These are phyloP conservation scores for Calliscelio sp. DNA, from an alignment of 2,888 invertebrate genomes.

Conservation along the genomic window DNA sequence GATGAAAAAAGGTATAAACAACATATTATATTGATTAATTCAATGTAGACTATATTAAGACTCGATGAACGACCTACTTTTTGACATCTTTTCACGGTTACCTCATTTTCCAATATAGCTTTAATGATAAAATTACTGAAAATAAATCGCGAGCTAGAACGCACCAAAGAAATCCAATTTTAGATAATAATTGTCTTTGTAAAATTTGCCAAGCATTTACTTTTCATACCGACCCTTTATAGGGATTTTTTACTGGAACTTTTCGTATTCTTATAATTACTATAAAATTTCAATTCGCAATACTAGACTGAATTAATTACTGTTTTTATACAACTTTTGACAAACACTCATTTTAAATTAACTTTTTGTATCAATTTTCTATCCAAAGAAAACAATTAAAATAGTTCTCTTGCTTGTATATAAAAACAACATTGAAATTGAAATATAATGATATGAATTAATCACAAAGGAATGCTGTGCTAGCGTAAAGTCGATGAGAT, in stretches of 20 bases:
- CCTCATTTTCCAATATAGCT: slow-evolving; percentile 14
- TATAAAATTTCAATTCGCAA: slow-evolving; percentile 4
- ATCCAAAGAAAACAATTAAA: background rate
- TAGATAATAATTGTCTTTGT: slow-evolving; percentile 26
- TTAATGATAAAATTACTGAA: slow-evolving; percentile 22
- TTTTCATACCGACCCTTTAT: slow-evolving; percentile 6
- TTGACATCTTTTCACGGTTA: slow-evolving; percentile 26
- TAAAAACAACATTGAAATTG: slow-evolving; percentile 42
- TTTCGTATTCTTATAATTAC: no score
- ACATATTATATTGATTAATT: slow-evolving; percentile 9
- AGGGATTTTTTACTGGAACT: slow-evolving; percentile 13
- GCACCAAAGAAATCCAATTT: slow-evolving; percentile 52
- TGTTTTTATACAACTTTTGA: slow-evolving; percentile 33
- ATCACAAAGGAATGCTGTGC: slow-evolving; percentile 11
- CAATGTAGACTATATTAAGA: slow-evolving; percentile 23
- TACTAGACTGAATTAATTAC: slow-evolving; percentile 33
- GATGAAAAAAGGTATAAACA: background rate
- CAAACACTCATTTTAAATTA: slow-evolving; percentile 11
- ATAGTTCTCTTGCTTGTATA: slow-evolving; percentile 57
- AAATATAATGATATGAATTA: slow-evolving; percentile 36
- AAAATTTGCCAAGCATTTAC: slow-evolving; percentile 27
- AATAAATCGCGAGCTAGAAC: slow-evolving; percentile 40
- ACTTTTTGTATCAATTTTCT: background rate
- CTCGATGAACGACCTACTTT: slow-evolving; percentile 18
- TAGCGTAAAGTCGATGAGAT: no score